phyloP scores from a whole-genome alignment of 2,113 vertebrate species.

The Podarcis cretensis region DNA sequence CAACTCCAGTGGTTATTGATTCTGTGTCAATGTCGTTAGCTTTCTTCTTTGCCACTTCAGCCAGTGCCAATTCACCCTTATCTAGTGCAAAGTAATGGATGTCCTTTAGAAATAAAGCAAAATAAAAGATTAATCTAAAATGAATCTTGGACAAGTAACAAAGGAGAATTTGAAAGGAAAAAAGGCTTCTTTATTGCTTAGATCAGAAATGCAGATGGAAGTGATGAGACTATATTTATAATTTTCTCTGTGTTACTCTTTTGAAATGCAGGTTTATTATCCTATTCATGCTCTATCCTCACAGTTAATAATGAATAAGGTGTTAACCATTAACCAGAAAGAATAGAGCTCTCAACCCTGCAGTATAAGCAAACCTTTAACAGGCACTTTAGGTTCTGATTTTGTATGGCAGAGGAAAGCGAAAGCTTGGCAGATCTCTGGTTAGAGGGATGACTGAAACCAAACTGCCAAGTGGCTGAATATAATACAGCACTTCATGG shows the following conservation, averaged over 20 bases:
- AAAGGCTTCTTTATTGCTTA: constrained; percentile 71
- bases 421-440: not conserved
- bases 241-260: constrained; percentile 63
- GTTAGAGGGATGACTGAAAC: not conserved
- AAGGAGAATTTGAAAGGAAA: constrained; percentile 77
- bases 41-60: constrained; percentile 93
- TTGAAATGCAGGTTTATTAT: constrained; percentile 66
- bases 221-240: constrained; percentile 65
- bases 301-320: constrained; percentile 39
- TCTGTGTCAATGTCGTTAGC: constrained; percentile 90
- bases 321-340: constrained; percentile 52
- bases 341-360: constrained; percentile 41
- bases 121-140: constrained; percentile 91
- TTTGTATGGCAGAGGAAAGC: not conserved
- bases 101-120: constrained; percentile 95
- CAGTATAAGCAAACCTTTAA: constrained; percentile 41
- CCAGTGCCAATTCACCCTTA: constrained; percentile 95
- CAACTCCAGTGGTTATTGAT: constrained; percentile 80
- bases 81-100: constrained; percentile 97
- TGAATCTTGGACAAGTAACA: constrained; percentile 86
- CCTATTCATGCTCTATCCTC: constrained; percentile 44
- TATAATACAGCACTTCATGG: not conserved
- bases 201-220: constrained; percentile 73
- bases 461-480: not conserved
- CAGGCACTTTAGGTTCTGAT: constrained; percentile 24